Evolutionary conservation across 2,888 invertebrate genomes (phyloP).

Genomic region (Macaria notata): DNA sequence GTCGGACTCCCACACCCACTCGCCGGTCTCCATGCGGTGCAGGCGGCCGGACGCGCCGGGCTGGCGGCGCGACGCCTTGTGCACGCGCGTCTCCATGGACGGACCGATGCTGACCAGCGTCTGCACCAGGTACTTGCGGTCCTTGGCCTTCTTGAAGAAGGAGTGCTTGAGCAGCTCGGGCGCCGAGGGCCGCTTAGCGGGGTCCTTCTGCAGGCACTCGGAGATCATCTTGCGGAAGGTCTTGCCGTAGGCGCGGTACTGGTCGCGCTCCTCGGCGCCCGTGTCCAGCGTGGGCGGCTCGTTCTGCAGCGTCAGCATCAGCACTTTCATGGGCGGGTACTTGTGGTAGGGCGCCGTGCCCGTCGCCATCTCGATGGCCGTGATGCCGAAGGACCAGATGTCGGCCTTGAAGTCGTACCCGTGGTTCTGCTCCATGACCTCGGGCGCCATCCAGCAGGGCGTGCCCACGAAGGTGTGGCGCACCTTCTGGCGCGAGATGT

Average conservation of each 20-base stretch:
- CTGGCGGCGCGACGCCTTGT: constrained; percentile 92
- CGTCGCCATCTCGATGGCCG: constrained; percentile 99
- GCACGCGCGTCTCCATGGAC: constrained; percentile 94
- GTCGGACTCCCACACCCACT: constrained; percentile 99
- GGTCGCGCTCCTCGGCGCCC: constrained; percentile 98
- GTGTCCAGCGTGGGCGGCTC: constrained; percentile 99
- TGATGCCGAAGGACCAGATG: constrained; percentile 93
- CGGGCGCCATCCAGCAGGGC: constrained; percentile 99
- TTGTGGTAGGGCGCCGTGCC: constrained; percentile 99
- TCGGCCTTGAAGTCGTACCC: constrained; percentile 99
- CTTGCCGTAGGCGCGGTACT: constrained; percentile 99
- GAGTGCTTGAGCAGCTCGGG: constrained; percentile 98
- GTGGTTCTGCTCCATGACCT: constrained; percentile 99
- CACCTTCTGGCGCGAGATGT: constrained; percentile 96
- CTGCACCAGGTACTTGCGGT: constrained; percentile 93
- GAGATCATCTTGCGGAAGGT: constrained; percentile 98
- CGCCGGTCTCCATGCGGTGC: constrained; percentile 97
- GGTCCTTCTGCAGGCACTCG: constrained; percentile 98
- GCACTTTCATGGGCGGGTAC: constrained; percentile 99
- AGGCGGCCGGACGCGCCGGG: constrained; percentile 93
- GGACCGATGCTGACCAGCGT: constrained; percentile 94
- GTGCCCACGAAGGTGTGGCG: constrained; percentile 99
- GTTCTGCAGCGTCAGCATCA: constrained; percentile 99
- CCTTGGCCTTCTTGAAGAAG: constrained; percentile 99
- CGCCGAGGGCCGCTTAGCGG: constrained; percentile 96